Base-by-base conservation (phyloP, 2,113 vertebrate genomes). In the Bos indicus region DNA sequence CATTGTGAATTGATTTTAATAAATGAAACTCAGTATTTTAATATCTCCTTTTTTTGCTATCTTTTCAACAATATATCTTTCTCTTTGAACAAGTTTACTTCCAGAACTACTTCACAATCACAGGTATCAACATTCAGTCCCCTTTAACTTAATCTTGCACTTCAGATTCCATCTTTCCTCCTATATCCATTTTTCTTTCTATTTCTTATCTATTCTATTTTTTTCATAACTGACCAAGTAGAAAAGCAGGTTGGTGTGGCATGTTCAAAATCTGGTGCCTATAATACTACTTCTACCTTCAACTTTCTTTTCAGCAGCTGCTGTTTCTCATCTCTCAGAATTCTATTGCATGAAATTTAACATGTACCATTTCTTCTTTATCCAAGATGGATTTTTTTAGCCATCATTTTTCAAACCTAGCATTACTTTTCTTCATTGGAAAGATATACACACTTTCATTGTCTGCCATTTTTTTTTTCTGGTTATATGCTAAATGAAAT, bases 181-280 rank as follows among this genome's bases (percentile, higher is more conserved):
- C 3, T 78, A 28, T 30, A 60, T 2, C n/a, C 7, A n/a, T 3
- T 88, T 93, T 86, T 95, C 48, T 64, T 84, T 80, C 28, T 91
- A 36, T 71, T 84, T 94, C 10, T 74, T 60, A 21, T 43, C 30
- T 57, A 43, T 77, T 91, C 7, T 2, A 7, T 7, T 92, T 82
- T 71, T 71, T 77, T 88, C 3, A 26, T 88, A 54, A 94, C 8
- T 71, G 11, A 25, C 26, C 57, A 60, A 10, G 3, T 56, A 30
- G 19, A 40, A 88, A 80, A 2, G 4, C 9, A 43, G 2, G 0
- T 71, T 10, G 14, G 4, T 19, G 13, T 40, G 4, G 2, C 6
- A 5, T 80, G 12, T 52, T 64, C 36, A 15, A 85, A 84, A 16
- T 78, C 30, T 40, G 15, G 7, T 17, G 54, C 21, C 28, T 25